These are phyloP conservation scores for Drosophila kepulauana DNA, from an alignment of 1,140 invertebrate genomes.

Conservation along the genomic window DNA sequence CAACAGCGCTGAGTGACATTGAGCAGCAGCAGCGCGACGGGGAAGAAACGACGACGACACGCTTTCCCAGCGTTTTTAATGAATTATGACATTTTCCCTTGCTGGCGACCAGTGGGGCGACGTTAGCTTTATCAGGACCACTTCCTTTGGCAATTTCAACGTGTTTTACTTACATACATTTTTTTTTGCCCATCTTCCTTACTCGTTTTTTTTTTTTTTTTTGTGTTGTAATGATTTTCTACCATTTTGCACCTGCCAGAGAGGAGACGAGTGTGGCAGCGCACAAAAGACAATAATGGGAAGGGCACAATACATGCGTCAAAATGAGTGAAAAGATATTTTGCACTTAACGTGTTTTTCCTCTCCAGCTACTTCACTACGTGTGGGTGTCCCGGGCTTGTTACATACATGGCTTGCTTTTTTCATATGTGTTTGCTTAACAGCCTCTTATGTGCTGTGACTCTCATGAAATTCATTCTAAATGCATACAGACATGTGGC, in stretches of 20 bases:
- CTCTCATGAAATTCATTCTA: slow-evolving; percentile 64
- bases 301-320: slow-evolving; percentile 57
- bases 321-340: slow-evolving; percentile 81
- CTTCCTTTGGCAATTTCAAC: slow-evolving; percentile 37
- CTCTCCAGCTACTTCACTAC: slow-evolving; percentile 52
- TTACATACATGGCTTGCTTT: slow-evolving; percentile 23
- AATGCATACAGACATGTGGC: slow-evolving; percentile 71
- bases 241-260: slow-evolving; percentile 67
- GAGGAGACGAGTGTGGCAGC: not conserved
- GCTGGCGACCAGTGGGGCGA: slow-evolving; percentile 1
- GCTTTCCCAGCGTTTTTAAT: slow-evolving; percentile 71
- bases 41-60: slow-evolving; percentile 62
- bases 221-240: slow-evolving; percentile 45
- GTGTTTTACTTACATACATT: slow-evolving; percentile 25
- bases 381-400: slow-evolving; percentile 53
- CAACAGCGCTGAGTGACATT: slow-evolving; percentile 52
- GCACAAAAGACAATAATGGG: slow-evolving; percentile 33
- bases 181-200: not conserved
- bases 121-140: slow-evolving; percentile 57
- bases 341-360: slow-evolving; percentile 79
- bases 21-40: slow-evolving; percentile 34
- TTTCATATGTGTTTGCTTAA: slow-evolving; percentile 66
- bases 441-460: slow-evolving; percentile 66
- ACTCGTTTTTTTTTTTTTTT: slow-evolving; percentile 9
- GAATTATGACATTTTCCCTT: slow-evolving; percentile 77